Evolutionary conservation across 2,797 vertebrate genomes (phyloP).

Genomic region (Squalus acanthias): DNA sequence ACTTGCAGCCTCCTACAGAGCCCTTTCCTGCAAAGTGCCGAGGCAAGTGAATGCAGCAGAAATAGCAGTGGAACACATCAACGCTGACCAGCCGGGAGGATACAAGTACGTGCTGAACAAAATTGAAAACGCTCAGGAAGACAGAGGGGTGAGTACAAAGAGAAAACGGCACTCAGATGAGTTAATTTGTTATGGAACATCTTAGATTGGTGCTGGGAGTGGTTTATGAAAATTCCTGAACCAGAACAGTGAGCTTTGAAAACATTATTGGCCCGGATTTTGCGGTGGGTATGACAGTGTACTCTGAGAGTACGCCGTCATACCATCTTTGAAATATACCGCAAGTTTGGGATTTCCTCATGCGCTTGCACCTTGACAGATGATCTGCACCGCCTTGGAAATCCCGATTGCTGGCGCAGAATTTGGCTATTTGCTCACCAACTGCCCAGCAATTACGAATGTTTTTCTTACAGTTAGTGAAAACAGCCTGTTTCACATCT

Average conservation of each 20-base stretch:
- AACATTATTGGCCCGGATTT: neutral
- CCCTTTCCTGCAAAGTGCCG: neutral
- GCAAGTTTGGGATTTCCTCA: too few species aligned
- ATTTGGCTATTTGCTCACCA: too few species aligned
- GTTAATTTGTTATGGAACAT: neutral
- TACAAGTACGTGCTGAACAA: constrained; percentile 30
- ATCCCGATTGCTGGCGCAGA: too few species aligned
- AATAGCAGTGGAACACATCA: neutral
- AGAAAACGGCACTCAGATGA: neutral
- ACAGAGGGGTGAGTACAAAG: neutral
- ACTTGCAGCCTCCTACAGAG: neutral
- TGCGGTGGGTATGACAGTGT: too few species aligned
- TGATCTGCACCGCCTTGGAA: too few species aligned
- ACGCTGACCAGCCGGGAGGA: neutral
- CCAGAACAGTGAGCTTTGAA: neutral
- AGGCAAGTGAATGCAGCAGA: neutral
- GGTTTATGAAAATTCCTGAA: neutral
- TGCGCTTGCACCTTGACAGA: too few species aligned
- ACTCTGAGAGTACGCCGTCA: too few species aligned
- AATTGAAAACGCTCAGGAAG: constrained; percentile 27
- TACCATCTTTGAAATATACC: too few species aligned
- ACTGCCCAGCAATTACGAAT: too few species aligned
- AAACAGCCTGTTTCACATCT: too few species aligned
- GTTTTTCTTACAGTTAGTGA: too few species aligned
- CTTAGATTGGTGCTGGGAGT: neutral